Evolutionary conservation across 2,797 vertebrate species (phyloP), one percentile per base, ranked within the genome.

Genomic region (Margarornis squamiger): DNA sequence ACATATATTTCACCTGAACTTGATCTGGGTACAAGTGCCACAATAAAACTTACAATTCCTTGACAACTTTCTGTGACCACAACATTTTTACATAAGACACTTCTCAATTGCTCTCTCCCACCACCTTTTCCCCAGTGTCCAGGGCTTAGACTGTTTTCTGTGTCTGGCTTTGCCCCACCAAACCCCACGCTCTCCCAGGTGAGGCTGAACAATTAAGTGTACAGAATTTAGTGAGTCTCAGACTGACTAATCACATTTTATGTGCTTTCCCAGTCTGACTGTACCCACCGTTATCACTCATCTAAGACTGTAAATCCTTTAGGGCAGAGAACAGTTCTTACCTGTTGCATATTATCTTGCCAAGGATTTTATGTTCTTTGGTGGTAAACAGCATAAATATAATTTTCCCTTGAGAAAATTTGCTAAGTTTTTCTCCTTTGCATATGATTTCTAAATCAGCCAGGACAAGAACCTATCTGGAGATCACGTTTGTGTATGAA

Each of bases 61-160:
- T 90, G 74, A 86, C 43, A 66, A 5, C 30, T 58, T 66, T 18
- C 32, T 67, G 41, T n/a, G 19, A 71, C 17, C 55, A 23, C 67
- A 61, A 30, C 12, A 32, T 16, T 66, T 80, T 54, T 24, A 46
- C 12, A 4, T 6, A 3, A 41, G 36, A 9, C 5, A 4, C 68
- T 67, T 81, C 45, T 81, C 5, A 1, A 1, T 5, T 49, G 57
- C 57, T 85, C 9, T 14, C 27, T 71, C 61, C 14, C 19, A 63
- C n/a, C 23, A 72, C 79, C 58, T 87, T 59, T 89, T 73, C 46
- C 71, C 61, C 57, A 39, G 39, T 30, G 61, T 55, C 0, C 0
- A 86, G 85, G 48, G 30, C 0, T 0, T 70, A 43, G 0, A 0
- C 45, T 22, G 19, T 58, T 80, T 70, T 58, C 62, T 1, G 0